Base-by-base conservation (phyloP, 2,797 vertebrate species). In the Neostethus bicornis region DNA sequence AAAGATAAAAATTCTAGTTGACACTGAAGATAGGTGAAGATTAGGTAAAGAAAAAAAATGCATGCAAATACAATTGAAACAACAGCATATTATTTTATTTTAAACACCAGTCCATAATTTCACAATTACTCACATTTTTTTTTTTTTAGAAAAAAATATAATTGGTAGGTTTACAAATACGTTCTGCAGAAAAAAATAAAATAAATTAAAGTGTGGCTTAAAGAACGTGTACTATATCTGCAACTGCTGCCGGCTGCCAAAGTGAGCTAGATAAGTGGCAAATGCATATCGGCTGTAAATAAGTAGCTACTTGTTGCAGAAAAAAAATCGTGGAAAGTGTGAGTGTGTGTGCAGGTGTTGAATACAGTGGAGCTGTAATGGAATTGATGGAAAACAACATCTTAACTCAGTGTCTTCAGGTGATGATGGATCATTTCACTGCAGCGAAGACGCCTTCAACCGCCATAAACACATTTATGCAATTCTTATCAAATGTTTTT, bases 281-380 rank as follows among this genome's bases (percentile, higher is more conserved):
- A 66, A 78, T 66, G 51, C 65, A 77, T 65, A 75, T 73, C 61
- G 49, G 66, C 34, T 59, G 52, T 75, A 70, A 84, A 80, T 80
- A 75, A 80, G 81, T 79, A 70, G 70, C 69, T 77, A 72, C 57
- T 79, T 75, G 35, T 80, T 65, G 28, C 50, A 64, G 51, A 70
- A 58, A 77, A 80, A 52, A 46, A 66, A 66, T 59, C 48, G 51
- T 58, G 23, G 64, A 49, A 57, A 55, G 46, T 53, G 23, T 37
- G 39, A 29, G 51, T 41, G 35, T 60, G 11, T 38, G 39, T 63
- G 54, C 35, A 38, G 6, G 14, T 62, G 42, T 45, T 69, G 70
- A 47, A 70, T 68, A 41, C 59, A 56, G 49, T 68, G 49, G 29
- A 65, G 60, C 53, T 25, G n/a, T 66, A 56, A 76, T 70, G 61